A percentile compares a stretch with the other conserved stretches of the same genome.
phyloP scores from a whole-genome alignment of 2,797 vertebrate genomes.

The Anguilla marmorata region DNA sequence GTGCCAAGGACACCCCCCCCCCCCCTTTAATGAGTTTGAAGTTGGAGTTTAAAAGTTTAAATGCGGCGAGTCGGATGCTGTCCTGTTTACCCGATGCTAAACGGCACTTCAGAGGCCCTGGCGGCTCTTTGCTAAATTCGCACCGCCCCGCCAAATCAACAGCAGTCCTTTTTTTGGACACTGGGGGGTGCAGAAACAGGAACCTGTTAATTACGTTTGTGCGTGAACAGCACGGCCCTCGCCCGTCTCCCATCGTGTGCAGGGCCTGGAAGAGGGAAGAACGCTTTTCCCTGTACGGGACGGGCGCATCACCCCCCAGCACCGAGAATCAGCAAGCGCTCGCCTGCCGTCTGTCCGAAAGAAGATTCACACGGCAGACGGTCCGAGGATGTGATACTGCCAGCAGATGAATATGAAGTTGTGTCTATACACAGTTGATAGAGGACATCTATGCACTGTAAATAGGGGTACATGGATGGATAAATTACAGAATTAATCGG shows the following conservation, averaged over 20 bases:
- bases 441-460: too few relatives aligned
- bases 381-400: too few relatives aligned
- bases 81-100: conserved; percentile 38
- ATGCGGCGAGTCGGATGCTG: neutral
- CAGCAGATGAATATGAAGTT: too few relatives aligned
- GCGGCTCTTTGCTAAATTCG: conserved; percentile 64
- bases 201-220: conserved; percentile 62
- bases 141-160: conserved; percentile 61
- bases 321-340: neutral
- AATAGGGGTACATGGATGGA: neutral
- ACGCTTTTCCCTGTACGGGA: neutral
- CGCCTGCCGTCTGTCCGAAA: neutral
- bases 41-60: neutral
- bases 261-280: neutral
- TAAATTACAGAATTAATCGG: neutral
- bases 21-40: neutral
- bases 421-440: too few relatives aligned
- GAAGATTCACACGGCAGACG: too few relatives aligned
- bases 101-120: conserved; percentile 53
- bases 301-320: neutral
- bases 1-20: too few relatives aligned
- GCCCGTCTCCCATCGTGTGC: neutral
- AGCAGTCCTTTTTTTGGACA: conserved; percentile 61
- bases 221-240: neutral
- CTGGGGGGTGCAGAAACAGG: conserved; percentile 54